These are phyloP conservation scores for Aphidius colemani DNA, from an alignment of 2,888 invertebrate genomes.

Conservation along the genomic window DNA sequence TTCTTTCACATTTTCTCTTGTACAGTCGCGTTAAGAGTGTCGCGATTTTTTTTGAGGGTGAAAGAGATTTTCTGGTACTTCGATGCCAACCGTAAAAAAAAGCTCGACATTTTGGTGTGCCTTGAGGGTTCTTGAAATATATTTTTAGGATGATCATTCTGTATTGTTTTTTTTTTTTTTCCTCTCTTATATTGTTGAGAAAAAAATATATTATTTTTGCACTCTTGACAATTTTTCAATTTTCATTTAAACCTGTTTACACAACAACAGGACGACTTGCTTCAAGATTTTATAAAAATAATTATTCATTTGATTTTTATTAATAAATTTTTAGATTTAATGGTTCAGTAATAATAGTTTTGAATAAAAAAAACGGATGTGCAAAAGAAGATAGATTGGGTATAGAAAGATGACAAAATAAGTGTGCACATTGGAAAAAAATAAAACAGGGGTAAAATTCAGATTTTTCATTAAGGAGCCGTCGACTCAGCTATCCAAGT, in stretches of 20 bases:
- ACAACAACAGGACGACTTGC: no score
- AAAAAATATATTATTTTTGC: no score
- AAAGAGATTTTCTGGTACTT: constrained; percentile 35
- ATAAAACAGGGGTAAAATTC: constrained; percentile 43
- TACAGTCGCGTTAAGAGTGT: constrained; percentile 25
- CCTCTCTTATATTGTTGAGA: not conserved
- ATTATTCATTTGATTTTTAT: not conserved
- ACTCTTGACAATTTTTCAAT: no score
- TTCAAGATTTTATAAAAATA: not conserved
- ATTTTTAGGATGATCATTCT: constrained; percentile 26
- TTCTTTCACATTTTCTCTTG: constrained; percentile 26
- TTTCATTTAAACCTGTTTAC: not conserved
- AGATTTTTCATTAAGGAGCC: constrained; percentile 60
- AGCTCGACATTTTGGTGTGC: constrained; percentile 27
- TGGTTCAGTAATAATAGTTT: constrained; percentile 19
- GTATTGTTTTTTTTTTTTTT: constrained; percentile 9
- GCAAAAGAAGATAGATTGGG: not conserved
- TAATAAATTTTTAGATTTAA: constrained; percentile 15
- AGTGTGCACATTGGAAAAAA: constrained; percentile 37
- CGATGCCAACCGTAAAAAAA: constrained; percentile 28
- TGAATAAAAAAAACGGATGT: not conserved
- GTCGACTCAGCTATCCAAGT: constrained; percentile 58
- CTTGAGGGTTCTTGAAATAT: constrained; percentile 23
- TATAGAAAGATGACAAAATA: constrained; percentile 24
- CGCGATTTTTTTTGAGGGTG: constrained; percentile 30